Evolutionary conservation across 2,113 vertebrate genomes (phyloP), one percentile per base, ranked within the genome.

Genomic region (Gasterosteus nipponicus): DNA sequence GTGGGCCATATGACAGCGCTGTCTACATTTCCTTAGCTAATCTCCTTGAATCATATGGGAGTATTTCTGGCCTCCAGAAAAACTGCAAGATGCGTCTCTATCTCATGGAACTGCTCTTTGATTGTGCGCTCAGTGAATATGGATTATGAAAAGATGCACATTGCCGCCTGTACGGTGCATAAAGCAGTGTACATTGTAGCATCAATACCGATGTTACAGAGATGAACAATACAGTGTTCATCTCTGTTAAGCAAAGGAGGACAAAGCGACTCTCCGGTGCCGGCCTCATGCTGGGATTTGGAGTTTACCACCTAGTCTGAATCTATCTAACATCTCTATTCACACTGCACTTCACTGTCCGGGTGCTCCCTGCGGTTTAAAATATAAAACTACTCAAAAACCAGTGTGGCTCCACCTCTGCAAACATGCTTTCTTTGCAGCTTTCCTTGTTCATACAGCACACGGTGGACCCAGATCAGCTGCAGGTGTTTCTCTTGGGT

Each of bases 401-500:
- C 26, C 15, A 22, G 60, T 53, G 57, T 54, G 42, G 49, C 81
- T 80, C 86, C 54, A 80, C 46, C 67, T 72, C 59, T 44, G 51
- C 67, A 86, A 81, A 87, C 41, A 66, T 56, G 82, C 86, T 85
- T 76, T 60, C 71, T 74, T 69, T 72, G 80, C 77, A 77, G 49
- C 26, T 81, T 69, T 67, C 49, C 66, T 70, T 60, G 72, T 73
- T 78, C 58, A 70, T 15, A 77, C 41, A 69, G 72, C 14, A 33
- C 38, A 62, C 54, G 51, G 44, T 65, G 51, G 73, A 81, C 60
- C 61, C 63, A 81, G 64, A 90, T 86, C 61, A 74, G 78, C 84
- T 93, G 82, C 91, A 93, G 92, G 92, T 92, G 88, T 85, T 86
- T 73, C 59, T 67, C 73, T 69, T 66, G 62, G 64, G 74, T 72